Base-by-base conservation (phyloP, 2,797 vertebrate genomes). In the Gymnothorax reevesii region DNA sequence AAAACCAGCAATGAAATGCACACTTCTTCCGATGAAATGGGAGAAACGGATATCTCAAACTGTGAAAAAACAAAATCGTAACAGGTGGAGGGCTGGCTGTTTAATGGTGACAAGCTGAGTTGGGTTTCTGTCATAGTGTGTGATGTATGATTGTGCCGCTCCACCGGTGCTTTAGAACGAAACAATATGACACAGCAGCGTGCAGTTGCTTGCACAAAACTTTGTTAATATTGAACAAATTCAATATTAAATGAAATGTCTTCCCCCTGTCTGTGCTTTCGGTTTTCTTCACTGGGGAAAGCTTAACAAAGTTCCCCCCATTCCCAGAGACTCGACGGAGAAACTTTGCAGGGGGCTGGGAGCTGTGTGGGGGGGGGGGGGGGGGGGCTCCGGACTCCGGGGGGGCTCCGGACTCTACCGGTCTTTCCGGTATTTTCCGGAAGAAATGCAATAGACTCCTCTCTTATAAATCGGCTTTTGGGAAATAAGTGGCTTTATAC, bases 251-350 rank as follows among this genome's bases (percentile, higher is more conserved):
- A 79, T 55, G 75, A 79, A 10, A 20, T 20, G 75, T 10, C 49
- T 55, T 79, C 49, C 20, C 75, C 15, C 42, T 52, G 4, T 52
- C 62, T 22, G 20, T 22, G 22, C 75, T 7, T 2, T 54, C 42
- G 22, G 49, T 22, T 79, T 42, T 52, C 13, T 79, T 52, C 20
- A 13, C 9, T 17, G 17, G 1, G 49, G 17, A 22, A 79, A 54
- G 25, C 15, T 79, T 79, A 79, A 79, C 75, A 54, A 79, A 79
- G n/a, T 49, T 54, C 75, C 75, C 33, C 75, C 8, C 75, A 54
- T 49, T 33, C 73, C 59, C 73, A 0, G 33, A 9, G 75, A n/a
- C 49, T 20, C 5, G 49, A 54, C 42, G 54, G 75, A 49, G 75
- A 7, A 79, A 52, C 49, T 54, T 54, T 20, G 75, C 8, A 1